Percentiles rank a stretch among this genome's conserved stretches.
Evolutionary conservation across 2,113 vertebrate species (phyloP).

Genomic region (Chloropsis cyanopogon): DNA sequence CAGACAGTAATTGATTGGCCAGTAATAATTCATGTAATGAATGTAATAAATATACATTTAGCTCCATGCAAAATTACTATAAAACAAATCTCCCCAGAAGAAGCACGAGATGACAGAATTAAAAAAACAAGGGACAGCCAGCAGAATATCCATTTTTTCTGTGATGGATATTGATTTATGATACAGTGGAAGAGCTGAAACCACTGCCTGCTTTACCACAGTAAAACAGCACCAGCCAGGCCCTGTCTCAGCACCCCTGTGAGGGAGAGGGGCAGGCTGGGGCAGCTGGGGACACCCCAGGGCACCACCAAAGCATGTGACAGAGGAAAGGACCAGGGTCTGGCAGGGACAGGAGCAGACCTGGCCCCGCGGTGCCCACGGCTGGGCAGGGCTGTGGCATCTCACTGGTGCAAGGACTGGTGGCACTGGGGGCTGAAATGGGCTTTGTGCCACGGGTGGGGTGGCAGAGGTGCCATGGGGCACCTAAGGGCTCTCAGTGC

Average conservation of each 20-base stretch:
- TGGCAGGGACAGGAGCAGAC: not conserved
- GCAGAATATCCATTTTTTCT: not conserved
- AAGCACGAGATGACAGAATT: not conserved
- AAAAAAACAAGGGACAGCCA: not conserved
- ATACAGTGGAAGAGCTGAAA: not conserved
- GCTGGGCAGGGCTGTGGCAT: not conserved
- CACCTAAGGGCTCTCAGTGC: not conserved
- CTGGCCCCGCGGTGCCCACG: accelerated
- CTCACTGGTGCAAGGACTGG: not conserved
- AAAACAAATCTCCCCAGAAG: not conserved
- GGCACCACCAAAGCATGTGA: not conserved
- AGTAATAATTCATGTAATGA: conserved; percentile 10
- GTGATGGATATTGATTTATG: not conserved
- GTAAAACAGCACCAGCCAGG: not conserved
- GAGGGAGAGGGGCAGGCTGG: not conserved
- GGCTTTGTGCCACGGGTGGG: not conserved
- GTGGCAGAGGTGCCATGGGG: not conserved
- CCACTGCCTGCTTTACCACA: not conserved
- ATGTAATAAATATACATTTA: conserved; percentile 14
- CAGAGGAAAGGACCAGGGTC: not conserved
- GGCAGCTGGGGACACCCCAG: not conserved
- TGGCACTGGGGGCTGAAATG: not conserved
- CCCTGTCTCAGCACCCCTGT: accelerated
- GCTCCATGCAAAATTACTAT: not conserved
- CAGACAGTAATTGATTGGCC: not conserved